Base-by-base conservation (phyloP, 1,140 invertebrate species). In the Cepaea nemoralis region DNA sequence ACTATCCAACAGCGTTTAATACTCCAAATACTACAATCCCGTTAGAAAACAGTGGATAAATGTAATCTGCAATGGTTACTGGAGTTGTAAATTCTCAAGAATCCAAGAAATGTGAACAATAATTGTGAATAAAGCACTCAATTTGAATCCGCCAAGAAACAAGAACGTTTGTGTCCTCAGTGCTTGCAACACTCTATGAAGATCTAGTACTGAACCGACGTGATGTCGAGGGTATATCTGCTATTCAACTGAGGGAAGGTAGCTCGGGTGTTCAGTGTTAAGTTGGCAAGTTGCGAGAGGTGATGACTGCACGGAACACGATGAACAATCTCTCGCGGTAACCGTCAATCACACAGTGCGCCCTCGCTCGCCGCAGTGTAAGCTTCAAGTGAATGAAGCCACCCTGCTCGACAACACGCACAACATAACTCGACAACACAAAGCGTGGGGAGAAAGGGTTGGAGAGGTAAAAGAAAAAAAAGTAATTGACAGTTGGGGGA, bases 301-400 rank as follows among this genome's bases (percentile, higher is more conserved):
- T 76, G 80, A 76, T 81, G 80, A 81, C 40, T 66, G 80, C 80
- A 27, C 19, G 27, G 35, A 55, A 67, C 70, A 71, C 78, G 37
- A 76, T 73, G 76, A 77, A 80, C 83, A 83, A 81, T 75, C 55
- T 77, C 31, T 77, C 35, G 80, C 75, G 75, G 66, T 70, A 82
- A 45, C 83, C 87, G 86, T 87, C 87, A 88, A 87, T 88, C 88
- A 88, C 74, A 48, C 66, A 75, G 73, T 78, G 80, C 79, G 84
- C 83, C 70, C 74, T 83, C 80, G 81, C 81, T 73, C 83, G 81
- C 83, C 48, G 83, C 85, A 55, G 73, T 77, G 82, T 82, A 33
- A 85, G 83, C 83, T 84, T 84, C 8, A 86, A 85, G 85, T 86
- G 84, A 86, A 85, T 84, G 83, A 88, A 87, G 85, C 87, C 89